Evolutionary conservation across 2,888 invertebrate genomes (phyloP), one percentile per base, ranked within the genome.

Genomic region (Halictus ligatus): DNA sequence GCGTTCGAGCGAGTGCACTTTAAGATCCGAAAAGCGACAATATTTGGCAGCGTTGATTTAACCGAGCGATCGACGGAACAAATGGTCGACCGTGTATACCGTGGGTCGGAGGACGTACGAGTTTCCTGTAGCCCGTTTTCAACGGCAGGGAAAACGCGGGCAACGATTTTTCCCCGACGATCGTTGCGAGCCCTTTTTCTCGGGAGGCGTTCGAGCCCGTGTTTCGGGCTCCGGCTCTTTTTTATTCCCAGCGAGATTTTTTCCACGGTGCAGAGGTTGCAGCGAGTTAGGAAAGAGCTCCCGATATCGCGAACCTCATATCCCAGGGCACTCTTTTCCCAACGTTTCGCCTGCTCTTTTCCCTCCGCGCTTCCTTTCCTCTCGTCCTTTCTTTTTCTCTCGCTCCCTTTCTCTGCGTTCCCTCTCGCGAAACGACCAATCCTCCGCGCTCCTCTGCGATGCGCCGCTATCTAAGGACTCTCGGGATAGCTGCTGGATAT

Each of bases 291-390:
- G 80, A 85, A 81, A 88, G 89, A 89, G 89, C 75, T 73, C 75
- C 80, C 78, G 89, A 90, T 90, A 90, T 90, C 90, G 88, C 83
- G 82, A 78, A 80, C 82, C 80, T 90, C 90, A 89, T 90, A 90
- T 90, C 90, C 90, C 90, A 82, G 79, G 85, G 86, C 80, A 85
- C 89, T 89, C 89, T 85, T 90, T 90, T 77, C 82, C 73, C 88
- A 73, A 54, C 75, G 80, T 80, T 76, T 72, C 73, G 72, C 72
- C 81, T 76, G 7, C 64, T 29, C 64, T 64, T 64, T 15, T 29
- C 29, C 7, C 29, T 29, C 29, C 81, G 60, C 60, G 12, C n/a
- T n/a, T n/a, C 1, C 58, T 58, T 12, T 58, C n/a, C 60, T n/a
- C 21, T 21, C n/a, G 21, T 12, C 12, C 58, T 58, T 58, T 58